Base-by-base conservation (phyloP, 2,888 invertebrate genomes). In the Nomada ruficornis region DNA sequence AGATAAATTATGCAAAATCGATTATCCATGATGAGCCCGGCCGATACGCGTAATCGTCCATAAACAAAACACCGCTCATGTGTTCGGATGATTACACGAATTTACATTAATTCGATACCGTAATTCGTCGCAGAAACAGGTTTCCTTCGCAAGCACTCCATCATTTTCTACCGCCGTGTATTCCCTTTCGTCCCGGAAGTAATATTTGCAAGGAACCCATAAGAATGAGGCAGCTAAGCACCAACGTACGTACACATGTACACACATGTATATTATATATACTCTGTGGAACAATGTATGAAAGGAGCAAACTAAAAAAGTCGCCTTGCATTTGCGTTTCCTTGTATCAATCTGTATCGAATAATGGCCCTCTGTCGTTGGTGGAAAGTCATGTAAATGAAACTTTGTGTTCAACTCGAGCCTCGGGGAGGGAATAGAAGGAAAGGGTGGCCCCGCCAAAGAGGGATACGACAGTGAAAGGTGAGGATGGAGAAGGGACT, bases 301-400 rank as follows among this genome's bases (percentile, higher is more conserved):
- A 36, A 36, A 7, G 36, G 36, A 36, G 36, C 36, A 36, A 36
- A 1, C 36, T 36, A 7, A 36, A 36, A 36, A 0, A 36, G 26
- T 36, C 36, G 36, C 7, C 36, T 36, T 36, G 36, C 36, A 36
- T 36, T 7, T 36, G 36, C 36, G 36, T 36, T 7, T 5, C 36
- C 7, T 36, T 36, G 36, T 36, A 36, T 36, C 36, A 36, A 36
- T 36, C 36, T 36, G 36, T 36, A 36, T 36, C 36, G 36, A 36
- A 5, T 36, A 36, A 7, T 36, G 36, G 50, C 26, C 68, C 67
- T 47, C 42, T 50, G 44, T 54, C 54, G 26, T 54, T 68, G 64
- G 82, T 81, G 78, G 84, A 84, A 75, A 75, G 67, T 72, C 84
- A 83, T 83, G 87, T 88, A 88, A 90, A 90, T 82, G 88, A 88